Conservation (phyloP, 2,888 invertebrate species). For the Hymenopus coronatus region DNA sequence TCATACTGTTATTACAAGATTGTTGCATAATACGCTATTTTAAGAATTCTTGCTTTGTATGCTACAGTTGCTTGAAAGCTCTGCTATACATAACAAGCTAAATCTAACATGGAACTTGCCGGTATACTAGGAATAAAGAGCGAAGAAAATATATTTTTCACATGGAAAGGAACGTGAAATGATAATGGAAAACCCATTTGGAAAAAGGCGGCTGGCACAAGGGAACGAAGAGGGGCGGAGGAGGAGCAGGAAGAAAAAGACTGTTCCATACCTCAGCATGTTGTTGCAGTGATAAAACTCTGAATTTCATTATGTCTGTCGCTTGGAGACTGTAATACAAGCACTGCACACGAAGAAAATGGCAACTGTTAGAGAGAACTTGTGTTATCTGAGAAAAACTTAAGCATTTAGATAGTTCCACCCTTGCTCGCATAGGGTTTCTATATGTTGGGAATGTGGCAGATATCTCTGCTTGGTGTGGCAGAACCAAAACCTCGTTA, state of each 20-base stretch:
- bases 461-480: not conserved
- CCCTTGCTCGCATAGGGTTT: not conserved
- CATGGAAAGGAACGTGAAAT: not conserved
- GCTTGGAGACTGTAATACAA: not conserved
- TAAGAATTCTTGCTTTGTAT: too few relatives aligned
- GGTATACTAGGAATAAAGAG: not conserved
- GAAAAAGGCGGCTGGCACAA: not conserved
- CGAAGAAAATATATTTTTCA: not conserved
- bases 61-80: too few relatives aligned
- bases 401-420: not conserved
- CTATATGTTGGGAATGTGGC: not conserved
- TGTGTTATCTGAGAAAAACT: not conserved
- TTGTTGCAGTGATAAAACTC: not conserved
- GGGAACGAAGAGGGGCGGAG: not conserved
- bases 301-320: not conserved
- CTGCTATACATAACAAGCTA: too few relatives aligned
- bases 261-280: not conserved
- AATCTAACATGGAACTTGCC: too few relatives aligned
- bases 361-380: not conserved
- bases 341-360: too few relatives aligned
- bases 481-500: not conserved
- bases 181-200: not conserved
- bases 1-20: too few relatives aligned
- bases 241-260: not conserved
- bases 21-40: too few relatives aligned